Conservation (phyloP, 2,113 vertebrate species). For the Panthera leo region DNA sequence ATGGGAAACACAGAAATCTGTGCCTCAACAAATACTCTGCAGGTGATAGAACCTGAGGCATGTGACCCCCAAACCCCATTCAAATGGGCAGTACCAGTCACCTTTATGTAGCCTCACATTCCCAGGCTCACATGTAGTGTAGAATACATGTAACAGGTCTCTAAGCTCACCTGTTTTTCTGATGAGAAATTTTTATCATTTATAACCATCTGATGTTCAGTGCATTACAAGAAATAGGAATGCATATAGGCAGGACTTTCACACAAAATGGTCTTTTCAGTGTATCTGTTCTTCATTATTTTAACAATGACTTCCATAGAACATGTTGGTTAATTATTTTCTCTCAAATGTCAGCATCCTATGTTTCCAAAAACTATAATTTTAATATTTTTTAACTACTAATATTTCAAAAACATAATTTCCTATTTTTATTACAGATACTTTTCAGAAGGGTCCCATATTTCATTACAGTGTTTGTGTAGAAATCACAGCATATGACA, state of each 20-base stretch:
- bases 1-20: neutral
- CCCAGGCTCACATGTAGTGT: neutral
- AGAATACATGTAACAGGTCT: neutral
- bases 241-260: neutral
- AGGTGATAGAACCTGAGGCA: neutral
- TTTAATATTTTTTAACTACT: neutral
- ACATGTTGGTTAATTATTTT: neutral
- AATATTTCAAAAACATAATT: neutral
- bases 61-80: no score
- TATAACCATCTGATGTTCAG: neutral
- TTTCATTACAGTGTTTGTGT: neutral
- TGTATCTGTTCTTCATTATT: neutral
- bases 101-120: neutral
- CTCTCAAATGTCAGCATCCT: neutral
- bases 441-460: neutral
- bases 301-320: neutral
- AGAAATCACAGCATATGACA: neutral
- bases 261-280: neutral
- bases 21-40: neutral
- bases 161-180: neutral
- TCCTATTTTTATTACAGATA: neutral
- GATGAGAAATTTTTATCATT: neutral
- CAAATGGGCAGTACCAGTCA: no score
- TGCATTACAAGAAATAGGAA: neutral
- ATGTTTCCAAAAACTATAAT: neutral